These are phyloP conservation scores for Edolisoma coerulescens DNA, from an alignment of 2,113 vertebrate genomes.

Conservation along the genomic window DNA sequence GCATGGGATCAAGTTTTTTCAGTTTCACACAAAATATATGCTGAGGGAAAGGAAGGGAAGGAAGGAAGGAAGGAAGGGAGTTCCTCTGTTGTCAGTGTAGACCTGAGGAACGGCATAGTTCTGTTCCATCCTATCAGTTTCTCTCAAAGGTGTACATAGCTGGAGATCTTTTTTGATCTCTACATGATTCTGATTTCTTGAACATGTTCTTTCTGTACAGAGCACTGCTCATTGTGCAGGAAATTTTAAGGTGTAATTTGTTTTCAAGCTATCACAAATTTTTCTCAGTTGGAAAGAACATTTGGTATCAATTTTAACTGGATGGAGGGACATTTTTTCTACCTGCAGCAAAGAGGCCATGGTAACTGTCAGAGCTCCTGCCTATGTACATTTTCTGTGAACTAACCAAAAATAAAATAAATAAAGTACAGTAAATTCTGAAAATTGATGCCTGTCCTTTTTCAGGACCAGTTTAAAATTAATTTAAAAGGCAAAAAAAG, in stretches of 20 bases:
- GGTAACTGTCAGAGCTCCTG: not conserved
- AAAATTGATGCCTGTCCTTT: not conserved
- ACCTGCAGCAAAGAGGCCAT: not conserved
- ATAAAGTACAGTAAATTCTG: not conserved
- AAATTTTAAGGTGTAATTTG: conserved; percentile 8
- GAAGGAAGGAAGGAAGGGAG: not conserved
- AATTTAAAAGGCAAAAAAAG: not conserved
- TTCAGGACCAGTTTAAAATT: not conserved
- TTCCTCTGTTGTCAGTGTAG: not conserved
- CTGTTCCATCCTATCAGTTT: not conserved
- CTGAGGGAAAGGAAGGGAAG: not conserved
- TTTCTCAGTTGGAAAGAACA: conserved; percentile 2
- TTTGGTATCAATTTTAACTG: not conserved
- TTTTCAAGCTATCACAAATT: not conserved
- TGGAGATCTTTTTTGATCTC: conserved; percentile 1
- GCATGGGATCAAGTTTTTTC: not conserved
- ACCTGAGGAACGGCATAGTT: not conserved
- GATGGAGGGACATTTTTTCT: not conserved
- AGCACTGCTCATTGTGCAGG: not conserved
- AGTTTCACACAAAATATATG: not conserved
- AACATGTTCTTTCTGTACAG: not conserved
- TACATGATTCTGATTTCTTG: not conserved
- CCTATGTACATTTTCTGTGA: not conserved
- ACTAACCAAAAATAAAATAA: not conserved
- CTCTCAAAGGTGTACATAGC: not conserved